Evolutionary conservation across 2,888 invertebrate genomes (phyloP).

Genomic region (Elaeidobius kamerunicus): DNA sequence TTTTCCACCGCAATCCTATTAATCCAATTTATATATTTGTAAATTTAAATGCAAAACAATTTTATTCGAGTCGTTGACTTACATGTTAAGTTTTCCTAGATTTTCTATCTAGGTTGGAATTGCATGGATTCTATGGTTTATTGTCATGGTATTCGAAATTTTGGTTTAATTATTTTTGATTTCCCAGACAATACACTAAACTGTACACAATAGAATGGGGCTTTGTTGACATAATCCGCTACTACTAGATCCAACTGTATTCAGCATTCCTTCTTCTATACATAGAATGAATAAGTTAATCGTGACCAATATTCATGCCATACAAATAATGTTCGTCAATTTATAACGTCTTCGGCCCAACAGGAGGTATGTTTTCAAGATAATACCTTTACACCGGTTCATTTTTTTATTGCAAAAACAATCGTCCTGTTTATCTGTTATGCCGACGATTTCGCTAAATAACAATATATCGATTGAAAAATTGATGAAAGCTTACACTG

Average conservation of each 20-base stretch:
- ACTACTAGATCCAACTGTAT: slow-evolving; percentile 1
- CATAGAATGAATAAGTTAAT: slow-evolving; percentile 6
- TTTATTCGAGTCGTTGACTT: no score
- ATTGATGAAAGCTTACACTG: slow-evolving; percentile 28
- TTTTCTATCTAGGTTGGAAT: no score
- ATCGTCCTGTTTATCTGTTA: slow-evolving; percentile 14
- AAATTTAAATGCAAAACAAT: no score
- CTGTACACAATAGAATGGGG: no score
- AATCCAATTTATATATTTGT: no score
- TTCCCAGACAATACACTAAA: no score
- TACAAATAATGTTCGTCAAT: slow-evolving; percentile 16
- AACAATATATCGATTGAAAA: slow-evolving; percentile 26
- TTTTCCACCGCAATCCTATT: no score
- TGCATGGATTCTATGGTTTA: no score
- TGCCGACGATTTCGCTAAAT: slow-evolving; percentile 19
- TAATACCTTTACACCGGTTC: slow-evolving; percentile 15
- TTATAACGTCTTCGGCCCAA: slow-evolving; percentile 12
- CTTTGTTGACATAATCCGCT: no score
- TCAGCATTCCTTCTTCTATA: slow-evolving; percentile 5
- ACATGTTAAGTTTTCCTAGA: no score
- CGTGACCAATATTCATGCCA: slow-evolving; percentile 15
- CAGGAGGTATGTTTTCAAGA: slow-evolving; percentile 11
- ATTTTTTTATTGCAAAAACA: slow-evolving; percentile 22
- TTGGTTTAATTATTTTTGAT: no score
- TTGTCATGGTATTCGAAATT: no score